Percentiles rank a stretch among this genome's conserved stretches.
Conservation (phyloP, 2,797 vertebrate species). For the Xenentodon cancila region DNA sequence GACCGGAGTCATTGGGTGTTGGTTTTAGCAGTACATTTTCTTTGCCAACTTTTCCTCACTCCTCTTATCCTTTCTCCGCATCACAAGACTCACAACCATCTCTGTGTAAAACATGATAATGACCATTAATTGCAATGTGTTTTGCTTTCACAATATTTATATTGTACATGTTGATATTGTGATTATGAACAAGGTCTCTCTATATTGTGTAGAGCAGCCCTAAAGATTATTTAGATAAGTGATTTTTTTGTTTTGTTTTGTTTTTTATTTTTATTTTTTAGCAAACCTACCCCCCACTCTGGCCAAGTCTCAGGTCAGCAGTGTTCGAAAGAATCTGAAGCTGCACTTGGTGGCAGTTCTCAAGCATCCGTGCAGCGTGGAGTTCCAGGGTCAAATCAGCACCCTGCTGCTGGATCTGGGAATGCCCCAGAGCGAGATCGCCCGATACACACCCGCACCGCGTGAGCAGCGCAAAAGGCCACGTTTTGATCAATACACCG, state of each 20-base stretch:
- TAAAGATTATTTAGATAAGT: neutral
- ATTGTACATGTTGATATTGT: too few species aligned
- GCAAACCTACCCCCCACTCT: conserved; percentile 94
- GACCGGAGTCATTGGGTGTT: too few species aligned
- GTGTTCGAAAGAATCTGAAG: conserved; percentile 95
- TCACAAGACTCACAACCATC: too few species aligned
- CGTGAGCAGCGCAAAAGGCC: conserved; percentile 87
- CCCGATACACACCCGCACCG: conserved; percentile 84
- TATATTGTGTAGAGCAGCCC: too few species aligned
- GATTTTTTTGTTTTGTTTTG: neutral
- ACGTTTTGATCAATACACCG: conserved; percentile 84
- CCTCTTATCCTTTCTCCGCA: too few species aligned
- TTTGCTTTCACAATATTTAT: too few species aligned
- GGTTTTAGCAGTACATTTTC: too few species aligned
- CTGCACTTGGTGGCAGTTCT: conserved; percentile 92
- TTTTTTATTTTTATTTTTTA: conserved; percentile 41
- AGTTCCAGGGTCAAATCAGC: conserved; percentile 93
- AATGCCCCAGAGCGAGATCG: conserved; percentile 91
- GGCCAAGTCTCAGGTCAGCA: conserved; percentile 98
- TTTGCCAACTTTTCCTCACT: too few species aligned
- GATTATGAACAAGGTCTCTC: too few species aligned
- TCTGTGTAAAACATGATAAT: too few species aligned
- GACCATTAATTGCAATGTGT: too few species aligned
- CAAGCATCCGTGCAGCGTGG: conserved; percentile 89
- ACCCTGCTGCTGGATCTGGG: conserved; percentile 93